phyloP scores from a whole-genome alignment of 2,113 vertebrate genomes.

The Ailurus styani region DNA sequence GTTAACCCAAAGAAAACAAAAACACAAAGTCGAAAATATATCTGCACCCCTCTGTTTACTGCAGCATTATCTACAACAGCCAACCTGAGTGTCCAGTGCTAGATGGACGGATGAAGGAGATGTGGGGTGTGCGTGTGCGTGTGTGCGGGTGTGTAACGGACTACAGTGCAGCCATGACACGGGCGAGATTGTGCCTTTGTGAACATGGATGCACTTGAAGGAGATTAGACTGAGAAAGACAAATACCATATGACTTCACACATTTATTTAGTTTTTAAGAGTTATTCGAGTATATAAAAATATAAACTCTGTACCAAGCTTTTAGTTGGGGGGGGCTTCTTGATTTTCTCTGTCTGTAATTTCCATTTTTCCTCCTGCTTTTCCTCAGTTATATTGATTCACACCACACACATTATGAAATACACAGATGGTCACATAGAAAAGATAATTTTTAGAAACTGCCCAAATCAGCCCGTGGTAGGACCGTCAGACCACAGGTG shows the following conservation, averaged over 20 bases:
- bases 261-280: neutral
- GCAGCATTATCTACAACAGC: no score
- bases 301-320: fast-evolving
- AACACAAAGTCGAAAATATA: neutral
- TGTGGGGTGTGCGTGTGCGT: neutral
- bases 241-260: neutral
- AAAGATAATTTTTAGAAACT: neutral
- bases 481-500: fast-evolving
- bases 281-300: neutral
- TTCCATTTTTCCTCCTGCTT: neutral
- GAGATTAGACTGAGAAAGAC: neutral
- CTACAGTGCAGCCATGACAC: neutral
- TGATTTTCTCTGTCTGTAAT: neutral
- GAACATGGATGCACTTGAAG: neutral
- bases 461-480: neutral
- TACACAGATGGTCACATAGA: neutral
- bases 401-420: neutral
- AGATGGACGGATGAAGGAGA: neutral
- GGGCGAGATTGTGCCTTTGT: neutral
- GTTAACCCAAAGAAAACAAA: neutral
- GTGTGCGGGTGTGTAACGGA: fast-evolving
- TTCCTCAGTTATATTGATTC: neutral
- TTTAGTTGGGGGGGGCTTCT: no score
- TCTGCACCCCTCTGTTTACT: neutral
- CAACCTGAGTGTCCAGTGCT: neutral